Percentiles rank a stretch among this genome's conserved stretches.
Conservation (phyloP, 2,113 vertebrate species). For the Ibidorhyncha struthersii region DNA sequence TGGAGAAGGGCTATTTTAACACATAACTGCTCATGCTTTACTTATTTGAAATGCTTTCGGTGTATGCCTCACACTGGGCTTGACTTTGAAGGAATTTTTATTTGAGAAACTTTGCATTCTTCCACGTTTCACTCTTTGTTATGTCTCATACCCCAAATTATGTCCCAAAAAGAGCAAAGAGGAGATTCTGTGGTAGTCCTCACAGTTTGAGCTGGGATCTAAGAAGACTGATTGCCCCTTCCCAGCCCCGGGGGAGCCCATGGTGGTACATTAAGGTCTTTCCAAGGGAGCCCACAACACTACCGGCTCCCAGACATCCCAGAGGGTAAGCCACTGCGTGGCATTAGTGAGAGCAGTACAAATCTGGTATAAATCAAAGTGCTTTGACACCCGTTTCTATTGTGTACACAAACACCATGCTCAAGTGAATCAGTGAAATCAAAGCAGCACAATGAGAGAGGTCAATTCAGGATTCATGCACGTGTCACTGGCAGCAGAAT, state of each 20-base stretch:
- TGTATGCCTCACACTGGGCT: neutral
- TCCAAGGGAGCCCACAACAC: neutral
- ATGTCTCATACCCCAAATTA: neutral
- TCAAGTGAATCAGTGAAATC: neutral
- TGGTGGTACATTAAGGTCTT: neutral
- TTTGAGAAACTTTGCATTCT: neutral
- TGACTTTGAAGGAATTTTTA: slow-evolving; percentile 4
- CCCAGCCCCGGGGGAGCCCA: neutral
- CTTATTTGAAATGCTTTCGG: neutral
- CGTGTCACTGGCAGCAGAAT: neutral
- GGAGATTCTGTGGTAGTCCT: neutral
- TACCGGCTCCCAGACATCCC: neutral
- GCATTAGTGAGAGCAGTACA: neutral
- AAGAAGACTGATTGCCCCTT: neutral
- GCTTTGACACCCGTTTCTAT: neutral
- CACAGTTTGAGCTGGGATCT: neutral
- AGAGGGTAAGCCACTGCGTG: neutral
- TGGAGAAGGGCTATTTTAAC: neutral
- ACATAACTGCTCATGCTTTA: neutral
- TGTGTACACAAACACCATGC: neutral
- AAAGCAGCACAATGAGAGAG: neutral
- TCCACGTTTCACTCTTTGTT: neutral
- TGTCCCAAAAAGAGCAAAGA: neutral
- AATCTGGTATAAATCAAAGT: neutral
- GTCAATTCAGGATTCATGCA: neutral